A percentile compares a stretch with the other conserved stretches of the same genome.
These are phyloP conservation scores for Brachionus koreanus DNA, from an alignment of 1,140 invertebrate genomes.

Conservation along the genomic window DNA sequence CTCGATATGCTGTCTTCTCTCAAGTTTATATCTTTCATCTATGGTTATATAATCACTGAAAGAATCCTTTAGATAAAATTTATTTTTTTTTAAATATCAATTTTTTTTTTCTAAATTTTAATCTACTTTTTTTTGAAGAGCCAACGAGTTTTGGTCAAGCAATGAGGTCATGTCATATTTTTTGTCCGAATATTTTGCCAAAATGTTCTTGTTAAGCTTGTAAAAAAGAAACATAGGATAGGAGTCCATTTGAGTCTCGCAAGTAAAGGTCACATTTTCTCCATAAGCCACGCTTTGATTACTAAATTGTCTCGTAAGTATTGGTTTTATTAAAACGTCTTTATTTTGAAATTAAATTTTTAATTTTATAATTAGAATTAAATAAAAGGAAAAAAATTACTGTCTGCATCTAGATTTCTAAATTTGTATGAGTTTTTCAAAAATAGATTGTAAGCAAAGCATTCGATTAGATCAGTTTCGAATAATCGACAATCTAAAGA, in stretches of 20 bases:
- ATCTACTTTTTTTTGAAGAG: conserved; percentile 30
- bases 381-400: background rate
- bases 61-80: background rate
- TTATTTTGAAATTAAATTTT: background rate
- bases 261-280: conserved; percentile 37
- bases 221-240: conserved; percentile 30
- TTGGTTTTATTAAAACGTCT: conserved; percentile 30
- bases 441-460: conserved; percentile 43
- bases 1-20: background rate
- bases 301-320: conserved; percentile 6
- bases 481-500: conserved; percentile 22
- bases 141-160: background rate
- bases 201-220: background rate
- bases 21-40: background rate
- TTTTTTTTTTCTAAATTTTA: background rate
- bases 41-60: conserved; percentile 19
- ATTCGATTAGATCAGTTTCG: conserved; percentile 37
- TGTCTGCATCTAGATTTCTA: conserved; percentile 2
- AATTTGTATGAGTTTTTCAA: background rate
- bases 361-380: background rate
- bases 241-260: conserved; percentile 36
- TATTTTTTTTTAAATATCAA: background rate
- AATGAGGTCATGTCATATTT: background rate
- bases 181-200: background rate
- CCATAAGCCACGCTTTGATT: background rate